phyloP scores from a whole-genome alignment of 2,113 vertebrate genomes.

The Dicaeum eximium region DNA sequence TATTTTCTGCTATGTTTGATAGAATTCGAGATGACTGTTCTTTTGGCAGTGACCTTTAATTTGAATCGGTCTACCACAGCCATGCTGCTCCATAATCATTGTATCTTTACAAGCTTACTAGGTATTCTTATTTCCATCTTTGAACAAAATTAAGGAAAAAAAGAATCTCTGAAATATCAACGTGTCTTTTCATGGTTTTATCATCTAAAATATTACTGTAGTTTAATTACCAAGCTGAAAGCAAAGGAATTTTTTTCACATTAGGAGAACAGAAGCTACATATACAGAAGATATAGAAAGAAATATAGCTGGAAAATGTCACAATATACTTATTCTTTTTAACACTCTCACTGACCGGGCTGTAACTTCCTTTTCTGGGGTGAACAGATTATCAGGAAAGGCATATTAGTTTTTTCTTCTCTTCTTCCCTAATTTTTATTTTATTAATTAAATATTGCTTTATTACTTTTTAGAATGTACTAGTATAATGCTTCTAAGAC shows the following conservation, averaged over 20 bases:
- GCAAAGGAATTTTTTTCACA: conserved; percentile 11
- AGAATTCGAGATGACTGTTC: conserved; percentile 38
- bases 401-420: background rate
- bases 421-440: background rate
- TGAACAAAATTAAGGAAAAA: background rate
- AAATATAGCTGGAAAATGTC: background rate
- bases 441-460: background rate
- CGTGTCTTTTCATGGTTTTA: background rate
- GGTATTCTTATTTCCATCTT: background rate
- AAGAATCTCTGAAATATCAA: background rate
- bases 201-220: background rate
- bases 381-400: background rate
- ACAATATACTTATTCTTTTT: background rate
- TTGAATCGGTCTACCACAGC: background rate
- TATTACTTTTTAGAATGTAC: background rate
- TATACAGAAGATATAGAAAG: background rate
- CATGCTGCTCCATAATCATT: background rate
- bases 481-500: background rate
- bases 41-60: conserved; percentile 59
- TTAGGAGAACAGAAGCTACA: background rate
- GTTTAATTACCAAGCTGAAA: conserved; percentile 23
- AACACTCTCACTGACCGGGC: background rate
- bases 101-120: background rate
- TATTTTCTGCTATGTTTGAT: conserved; percentile 47
- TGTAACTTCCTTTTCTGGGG: background rate